Evolutionary conservation across 2,888 invertebrate species (phyloP).

Genomic region (Agrochola lota): DNA sequence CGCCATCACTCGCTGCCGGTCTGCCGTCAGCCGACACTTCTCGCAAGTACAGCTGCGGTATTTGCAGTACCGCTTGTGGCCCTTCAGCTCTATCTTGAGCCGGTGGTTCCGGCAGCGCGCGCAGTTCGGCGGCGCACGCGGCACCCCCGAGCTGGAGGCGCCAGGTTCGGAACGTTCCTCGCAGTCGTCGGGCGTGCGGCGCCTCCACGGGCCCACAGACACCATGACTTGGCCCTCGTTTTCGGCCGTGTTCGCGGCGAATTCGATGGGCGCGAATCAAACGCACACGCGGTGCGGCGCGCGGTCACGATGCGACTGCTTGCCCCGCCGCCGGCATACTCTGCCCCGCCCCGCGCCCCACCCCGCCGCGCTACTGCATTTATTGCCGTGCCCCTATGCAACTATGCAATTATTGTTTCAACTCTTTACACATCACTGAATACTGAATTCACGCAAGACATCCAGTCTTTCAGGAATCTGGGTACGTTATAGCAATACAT

Average conservation of each 20-base stretch:
- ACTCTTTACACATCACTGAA: conserved; percentile 61
- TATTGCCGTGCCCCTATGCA: conserved; percentile 83
- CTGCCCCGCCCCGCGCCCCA: conserved; percentile 79
- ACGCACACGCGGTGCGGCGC: conserved; percentile 80
- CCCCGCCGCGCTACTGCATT: conserved; percentile 82
- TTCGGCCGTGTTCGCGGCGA: conserved; percentile 83
- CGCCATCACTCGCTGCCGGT: conserved; percentile 97
- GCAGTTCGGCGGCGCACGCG: conserved; percentile 97
- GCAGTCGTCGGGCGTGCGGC: conserved; percentile 87
- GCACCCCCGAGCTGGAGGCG: conserved; percentile 90
- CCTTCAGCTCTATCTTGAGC: conserved; percentile 96
- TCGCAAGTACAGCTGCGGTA: conserved; percentile 96
- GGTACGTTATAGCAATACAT: not conserved
- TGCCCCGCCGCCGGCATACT: conserved; percentile 74
- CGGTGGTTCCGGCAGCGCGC: conserved; percentile 98
- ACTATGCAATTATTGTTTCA: conserved; percentile 69
- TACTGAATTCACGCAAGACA: conserved; percentile 31
- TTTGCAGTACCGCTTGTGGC: conserved; percentile 97
- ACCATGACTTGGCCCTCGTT: conserved; percentile 82
- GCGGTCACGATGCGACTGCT: conserved; percentile 87
- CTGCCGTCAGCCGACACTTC: conserved; percentile 96
- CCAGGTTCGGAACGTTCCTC: conserved; percentile 88
- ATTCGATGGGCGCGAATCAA: conserved; percentile 83
- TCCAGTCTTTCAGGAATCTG: conserved; percentile 23
- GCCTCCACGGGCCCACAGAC: conserved; percentile 88